These are phyloP conservation scores for Scaptomyza tumidula DNA, from an alignment of 2,888 invertebrate genomes.

Conservation along the genomic window DNA sequence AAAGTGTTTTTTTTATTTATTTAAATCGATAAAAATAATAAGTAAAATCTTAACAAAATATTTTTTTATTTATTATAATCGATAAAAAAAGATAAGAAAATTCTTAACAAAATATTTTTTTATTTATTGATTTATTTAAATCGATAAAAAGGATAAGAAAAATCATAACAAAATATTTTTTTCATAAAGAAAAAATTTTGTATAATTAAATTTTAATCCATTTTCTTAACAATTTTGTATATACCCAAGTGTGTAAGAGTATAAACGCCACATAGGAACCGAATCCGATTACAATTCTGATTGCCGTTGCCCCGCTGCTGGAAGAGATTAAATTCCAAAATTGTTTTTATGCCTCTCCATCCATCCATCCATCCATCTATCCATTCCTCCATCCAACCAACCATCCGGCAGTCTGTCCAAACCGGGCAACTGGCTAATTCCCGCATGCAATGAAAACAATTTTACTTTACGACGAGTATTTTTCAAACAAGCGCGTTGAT, in stretches of 20 bases:
- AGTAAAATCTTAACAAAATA: too few species aligned
- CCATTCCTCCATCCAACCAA: neutral
- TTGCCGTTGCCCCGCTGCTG: constrained; percentile 27
- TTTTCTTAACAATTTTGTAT: neutral
- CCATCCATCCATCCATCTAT: neutral
- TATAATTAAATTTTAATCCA: too few species aligned
- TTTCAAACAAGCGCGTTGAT: constrained; percentile 66
- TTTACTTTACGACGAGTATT: constrained; percentile 50
- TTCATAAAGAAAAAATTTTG: too few species aligned
- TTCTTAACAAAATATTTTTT: too few species aligned
- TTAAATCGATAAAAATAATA: too few species aligned
- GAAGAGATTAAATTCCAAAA: constrained; percentile 74
- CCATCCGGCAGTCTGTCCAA: constrained; percentile 3
- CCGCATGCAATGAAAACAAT: constrained; percentile 74
- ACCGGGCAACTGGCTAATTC: constrained; percentile 61
- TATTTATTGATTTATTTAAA: too few species aligned
- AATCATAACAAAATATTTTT: too few species aligned
- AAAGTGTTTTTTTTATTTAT: too few species aligned
- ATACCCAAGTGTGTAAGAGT: constrained; percentile 9
- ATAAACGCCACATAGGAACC: constrained; percentile 11
- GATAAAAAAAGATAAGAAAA: too few species aligned
- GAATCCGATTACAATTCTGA: constrained; percentile 28
- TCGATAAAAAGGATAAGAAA: too few species aligned
- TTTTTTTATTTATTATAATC: too few species aligned
- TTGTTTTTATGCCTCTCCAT: constrained; percentile 46